Conservation (phyloP, 2,888 invertebrate species). For the Selenia dentaria region DNA sequence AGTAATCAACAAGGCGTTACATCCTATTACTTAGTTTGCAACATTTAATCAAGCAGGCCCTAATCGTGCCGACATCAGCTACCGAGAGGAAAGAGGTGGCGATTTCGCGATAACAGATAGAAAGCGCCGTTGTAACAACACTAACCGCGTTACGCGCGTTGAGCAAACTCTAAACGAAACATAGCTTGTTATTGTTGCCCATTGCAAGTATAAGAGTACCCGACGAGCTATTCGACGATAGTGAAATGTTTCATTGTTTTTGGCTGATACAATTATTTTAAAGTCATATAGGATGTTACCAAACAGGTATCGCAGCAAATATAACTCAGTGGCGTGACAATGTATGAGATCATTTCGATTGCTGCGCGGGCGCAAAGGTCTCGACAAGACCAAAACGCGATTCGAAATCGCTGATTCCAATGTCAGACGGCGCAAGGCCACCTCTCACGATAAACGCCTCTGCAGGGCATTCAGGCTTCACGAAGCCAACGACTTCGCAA, state of each 20-base stretch:
- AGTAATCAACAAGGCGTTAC: conserved; percentile 51
- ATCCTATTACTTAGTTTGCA: conserved; percentile 62
- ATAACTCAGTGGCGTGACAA: conserved; percentile 8
- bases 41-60: conserved; percentile 59
- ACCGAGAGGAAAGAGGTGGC: conserved; percentile 61
- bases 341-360: conserved; percentile 31
- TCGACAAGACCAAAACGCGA: conserved; percentile 51
- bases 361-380: conserved; percentile 53
- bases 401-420: conserved; percentile 69
- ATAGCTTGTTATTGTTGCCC: no score
- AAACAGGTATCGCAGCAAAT: background rate
- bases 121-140: conserved; percentile 70
- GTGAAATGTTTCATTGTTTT: background rate
- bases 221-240: no score
- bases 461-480: conserved; percentile 41
- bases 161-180: conserved; percentile 60
- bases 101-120: conserved; percentile 75
- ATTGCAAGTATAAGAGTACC: no score
- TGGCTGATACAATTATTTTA: background rate
- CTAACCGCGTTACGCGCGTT: conserved; percentile 76
- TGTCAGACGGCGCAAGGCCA: conserved; percentile 73
- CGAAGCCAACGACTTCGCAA: conserved; percentile 46
- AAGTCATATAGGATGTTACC: background rate
- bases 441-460: conserved; percentile 69
- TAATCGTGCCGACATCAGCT: conserved; percentile 62